Evolutionary conservation across 2,113 vertebrate genomes (phyloP).

Genomic region (Phodopus roborovskii): DNA sequence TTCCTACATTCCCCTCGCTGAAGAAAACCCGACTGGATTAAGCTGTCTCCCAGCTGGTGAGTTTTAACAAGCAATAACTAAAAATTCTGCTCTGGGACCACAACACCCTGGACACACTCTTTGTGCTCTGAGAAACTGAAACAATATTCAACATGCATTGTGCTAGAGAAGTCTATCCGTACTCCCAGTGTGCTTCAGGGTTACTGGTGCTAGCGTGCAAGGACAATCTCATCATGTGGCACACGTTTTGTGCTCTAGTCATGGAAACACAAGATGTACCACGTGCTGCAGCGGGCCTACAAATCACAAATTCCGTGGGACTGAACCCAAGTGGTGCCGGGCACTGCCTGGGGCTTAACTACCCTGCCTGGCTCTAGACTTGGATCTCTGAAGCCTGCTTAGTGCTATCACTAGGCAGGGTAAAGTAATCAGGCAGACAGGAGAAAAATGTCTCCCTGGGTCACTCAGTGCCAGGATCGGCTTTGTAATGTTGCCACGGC

Average conservation of each 20-base stretch:
- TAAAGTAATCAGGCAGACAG: not conserved
- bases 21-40: not conserved
- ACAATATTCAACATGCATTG: not conserved
- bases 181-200: not conserved
- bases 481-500: not conserved
- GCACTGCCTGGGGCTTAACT: not conserved
- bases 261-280: not conserved
- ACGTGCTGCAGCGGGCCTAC: not conserved
- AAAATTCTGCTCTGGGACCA: not conserved
- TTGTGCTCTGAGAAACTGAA: conserved; percentile 63
- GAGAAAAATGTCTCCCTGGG: not conserved
- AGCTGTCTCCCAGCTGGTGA: not conserved
- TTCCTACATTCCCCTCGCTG: not conserved
- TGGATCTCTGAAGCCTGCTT: not conserved
- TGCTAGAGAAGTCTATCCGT: conserved; percentile 45
- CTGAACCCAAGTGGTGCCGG: not conserved
- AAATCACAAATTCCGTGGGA: not conserved
- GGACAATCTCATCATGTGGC: not conserved
- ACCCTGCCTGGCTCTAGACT: not conserved
- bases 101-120: not conserved
- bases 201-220: not conserved
- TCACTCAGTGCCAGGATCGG: not conserved
- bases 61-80: conserved; percentile 39
- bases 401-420: not conserved
- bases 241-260: not conserved